phyloP scores from a whole-genome alignment of 2,113 vertebrate genomes.

The Furnarius figulus region DNA sequence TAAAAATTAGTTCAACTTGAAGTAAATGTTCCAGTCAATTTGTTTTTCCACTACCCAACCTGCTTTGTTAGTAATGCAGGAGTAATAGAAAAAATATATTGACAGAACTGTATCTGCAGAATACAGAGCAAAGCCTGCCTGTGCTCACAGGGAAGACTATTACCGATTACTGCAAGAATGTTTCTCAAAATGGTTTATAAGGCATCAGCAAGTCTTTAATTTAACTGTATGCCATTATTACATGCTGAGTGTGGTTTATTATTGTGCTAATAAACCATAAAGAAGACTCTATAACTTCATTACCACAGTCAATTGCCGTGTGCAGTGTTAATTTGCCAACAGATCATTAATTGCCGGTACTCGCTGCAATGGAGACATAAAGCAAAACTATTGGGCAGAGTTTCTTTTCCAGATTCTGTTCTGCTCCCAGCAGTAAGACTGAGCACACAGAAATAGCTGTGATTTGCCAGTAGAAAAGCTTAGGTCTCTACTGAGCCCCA shows the following conservation, averaged over 20 bases:
- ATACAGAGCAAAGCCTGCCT: neutral
- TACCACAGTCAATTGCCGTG: slow-evolving; percentile 66
- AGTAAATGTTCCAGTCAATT: slow-evolving; percentile 39
- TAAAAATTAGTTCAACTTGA: slow-evolving; percentile 43
- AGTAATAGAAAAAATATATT: slow-evolving; percentile 34
- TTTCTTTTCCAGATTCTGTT: slow-evolving; percentile 1
- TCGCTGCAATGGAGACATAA: slow-evolving; percentile 23
- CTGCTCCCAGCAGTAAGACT: neutral
- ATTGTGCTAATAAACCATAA: slow-evolving; percentile 73
- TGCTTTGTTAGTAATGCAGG: slow-evolving; percentile 32
- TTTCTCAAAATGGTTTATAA: slow-evolving; percentile 57
- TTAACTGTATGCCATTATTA: slow-evolving; percentile 65
- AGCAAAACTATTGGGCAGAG: slow-evolving; percentile 34
- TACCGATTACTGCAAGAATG: neutral
- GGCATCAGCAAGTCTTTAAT: slow-evolving; percentile 68
- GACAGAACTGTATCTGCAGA: slow-evolving; percentile 3
- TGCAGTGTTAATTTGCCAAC: slow-evolving; percentile 60
- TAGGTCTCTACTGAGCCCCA: neutral
- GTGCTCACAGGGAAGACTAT: neutral
- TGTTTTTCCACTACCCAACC: neutral
- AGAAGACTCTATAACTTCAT: slow-evolving; percentile 69
- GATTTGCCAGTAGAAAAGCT: neutral
- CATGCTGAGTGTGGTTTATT: slow-evolving; percentile 64
- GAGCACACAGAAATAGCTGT: neutral
- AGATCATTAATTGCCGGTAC: slow-evolving; percentile 42